Evolutionary conservation across 2,888 invertebrate species (phyloP), one percentile per base, ranked within the genome.

Genomic region (Dasypolia templi): DNA sequence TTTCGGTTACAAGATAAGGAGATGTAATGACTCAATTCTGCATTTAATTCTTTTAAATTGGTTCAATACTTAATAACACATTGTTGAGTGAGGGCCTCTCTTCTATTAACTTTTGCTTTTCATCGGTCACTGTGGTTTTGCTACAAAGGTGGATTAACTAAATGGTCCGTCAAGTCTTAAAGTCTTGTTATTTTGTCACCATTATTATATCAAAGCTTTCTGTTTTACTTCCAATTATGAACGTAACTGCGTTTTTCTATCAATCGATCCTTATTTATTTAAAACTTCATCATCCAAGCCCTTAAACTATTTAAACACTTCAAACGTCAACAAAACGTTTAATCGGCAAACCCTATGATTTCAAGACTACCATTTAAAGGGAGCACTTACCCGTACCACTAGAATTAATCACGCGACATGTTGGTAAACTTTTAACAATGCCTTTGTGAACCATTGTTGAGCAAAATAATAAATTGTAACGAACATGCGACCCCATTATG

Each of bases 341-440:
- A 83, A 79, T 82, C 55, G 59, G 55, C 66, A 79, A 75, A 61
- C 81, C 68, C 86, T 77, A 79, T 72, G 55, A 79, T 79, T 72
- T 84, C 69, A 72, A 79, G 64, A 59, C 51, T 58, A 85, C 84
- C 87, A 81, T 78, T 88, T 46, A 90, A 90, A 88, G 91, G 92
- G 92, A 91, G 91, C 91, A 92, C 91, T 93, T 92, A 93, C 89
- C 88, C 89, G 86, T 89, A 94, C 94, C 93, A 93, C 91, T 90
- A 87, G 91, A 94, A 95, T 95, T 95, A 95, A 95, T 95, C 95
- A 95, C 93, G 93, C 92, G 90, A 90, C 89, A 86, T 96, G 96
- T 95, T 95, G 95, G 95, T 94, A 96, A 95, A 96, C 96, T 95
- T 90, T 88, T 89, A 87, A 94, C 94, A 94, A 94, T 91, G 81